Evolutionary conservation across 2,797 vertebrate species (phyloP).

Genomic region (Hippopotamyrus pictus): DNA sequence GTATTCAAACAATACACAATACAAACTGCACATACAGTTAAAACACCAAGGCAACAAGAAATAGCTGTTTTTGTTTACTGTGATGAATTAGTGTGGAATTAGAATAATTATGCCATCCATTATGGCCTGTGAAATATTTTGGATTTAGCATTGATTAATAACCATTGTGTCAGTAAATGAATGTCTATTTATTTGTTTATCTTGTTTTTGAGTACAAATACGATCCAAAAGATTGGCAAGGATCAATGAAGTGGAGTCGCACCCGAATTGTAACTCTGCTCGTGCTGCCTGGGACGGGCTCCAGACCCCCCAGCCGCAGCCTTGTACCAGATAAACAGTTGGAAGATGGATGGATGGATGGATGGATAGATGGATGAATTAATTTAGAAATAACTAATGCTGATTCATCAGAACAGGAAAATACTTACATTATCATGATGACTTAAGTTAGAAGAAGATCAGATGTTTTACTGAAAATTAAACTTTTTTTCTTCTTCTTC

Average conservation of each 20-base stretch:
- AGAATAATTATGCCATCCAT: background rate
- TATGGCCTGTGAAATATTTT: background rate
- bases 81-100: background rate
- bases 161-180: background rate
- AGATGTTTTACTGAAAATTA: background rate
- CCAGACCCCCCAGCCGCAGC: background rate
- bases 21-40: background rate
- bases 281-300: background rate
- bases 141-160: background rate
- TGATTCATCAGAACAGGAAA: background rate
- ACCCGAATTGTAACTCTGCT: background rate
- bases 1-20: constrained; percentile 1
- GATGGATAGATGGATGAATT: background rate
- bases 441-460: background rate
- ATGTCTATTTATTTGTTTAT: constrained; percentile 2
- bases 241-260: background rate
- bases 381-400: background rate
- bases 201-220: background rate
- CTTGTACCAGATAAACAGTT: background rate
- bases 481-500: background rate
- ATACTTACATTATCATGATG: background rate
- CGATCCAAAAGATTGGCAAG: background rate
- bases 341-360: constrained; percentile 3
- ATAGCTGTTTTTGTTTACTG: background rate
- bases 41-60: background rate